Conservation (phyloP, 2,113 vertebrate species). For the Irena cyanogastra region DNA sequence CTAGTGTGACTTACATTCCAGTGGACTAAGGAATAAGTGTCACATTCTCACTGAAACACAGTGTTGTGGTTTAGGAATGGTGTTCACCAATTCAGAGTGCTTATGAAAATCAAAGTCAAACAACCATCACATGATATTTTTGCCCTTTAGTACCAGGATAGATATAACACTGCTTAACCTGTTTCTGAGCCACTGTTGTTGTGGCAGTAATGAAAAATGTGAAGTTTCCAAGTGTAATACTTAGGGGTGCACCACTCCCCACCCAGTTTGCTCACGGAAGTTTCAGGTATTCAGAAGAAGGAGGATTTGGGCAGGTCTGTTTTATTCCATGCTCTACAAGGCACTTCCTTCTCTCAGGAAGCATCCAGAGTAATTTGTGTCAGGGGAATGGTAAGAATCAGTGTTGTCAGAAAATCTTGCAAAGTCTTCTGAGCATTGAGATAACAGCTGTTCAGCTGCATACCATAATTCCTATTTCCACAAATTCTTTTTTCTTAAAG, state of each 20-base stretch:
- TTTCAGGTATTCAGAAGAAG: not conserved
- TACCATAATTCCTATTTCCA: not conserved
- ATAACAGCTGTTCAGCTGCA: not conserved
- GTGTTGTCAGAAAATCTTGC: not conserved
- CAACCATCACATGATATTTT: not conserved
- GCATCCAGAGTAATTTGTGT: not conserved
- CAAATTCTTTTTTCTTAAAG: not conserved
- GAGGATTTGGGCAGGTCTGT: not conserved
- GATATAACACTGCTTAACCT: not conserved
- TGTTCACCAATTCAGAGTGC: not conserved
- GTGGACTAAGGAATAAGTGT: not conserved
- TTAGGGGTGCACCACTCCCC: rapidly evolving
- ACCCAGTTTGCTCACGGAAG: not conserved
- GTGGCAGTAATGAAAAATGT: not conserved
- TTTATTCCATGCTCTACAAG: not conserved
- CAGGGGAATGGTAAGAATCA: not conserved
- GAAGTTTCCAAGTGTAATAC: not conserved
- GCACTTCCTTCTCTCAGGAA: not conserved
- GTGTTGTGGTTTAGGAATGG: rapidly evolving
- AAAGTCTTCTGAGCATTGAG: not conserved
- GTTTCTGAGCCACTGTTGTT: not conserved
- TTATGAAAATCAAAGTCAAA: not conserved
- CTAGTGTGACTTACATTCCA: not conserved
- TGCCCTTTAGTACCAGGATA: not conserved
- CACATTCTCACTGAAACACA: not conserved